phyloP scores from a whole-genome alignment of 2,888 invertebrate genomes.

The Xanthorhoe designata region DNA sequence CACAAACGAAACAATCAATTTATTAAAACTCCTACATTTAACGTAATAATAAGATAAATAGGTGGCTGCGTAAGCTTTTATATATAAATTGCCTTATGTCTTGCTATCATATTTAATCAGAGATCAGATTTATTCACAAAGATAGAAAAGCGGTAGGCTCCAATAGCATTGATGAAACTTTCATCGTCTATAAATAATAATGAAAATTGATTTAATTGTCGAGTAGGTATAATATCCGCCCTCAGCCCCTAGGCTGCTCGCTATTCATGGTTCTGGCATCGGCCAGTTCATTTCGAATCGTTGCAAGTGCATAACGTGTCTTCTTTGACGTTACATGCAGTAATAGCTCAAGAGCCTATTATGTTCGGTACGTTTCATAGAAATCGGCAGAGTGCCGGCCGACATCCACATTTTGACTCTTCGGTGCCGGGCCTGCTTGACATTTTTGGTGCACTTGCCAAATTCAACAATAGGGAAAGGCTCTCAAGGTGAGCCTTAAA shows the following conservation, averaged over 20 bases:
- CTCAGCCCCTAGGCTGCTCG: neutral
- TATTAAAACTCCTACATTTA: no score
- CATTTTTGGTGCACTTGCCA: slow-evolving; percentile 12
- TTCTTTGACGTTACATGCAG: neutral
- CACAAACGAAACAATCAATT: no score
- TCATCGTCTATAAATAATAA: neutral
- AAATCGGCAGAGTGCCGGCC: slow-evolving; percentile 19
- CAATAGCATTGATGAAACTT: neutral
- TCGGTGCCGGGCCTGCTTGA: slow-evolving; percentile 10
- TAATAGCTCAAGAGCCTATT: neutral
- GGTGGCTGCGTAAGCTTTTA: no score
- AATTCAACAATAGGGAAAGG: slow-evolving; percentile 12
- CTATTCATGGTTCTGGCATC: neutral
- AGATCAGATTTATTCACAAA: no score
- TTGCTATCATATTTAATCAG: no score
- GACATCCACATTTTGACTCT: slow-evolving; percentile 16
- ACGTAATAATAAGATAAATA: no score
- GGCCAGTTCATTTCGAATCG: slow-evolving; percentile 13
- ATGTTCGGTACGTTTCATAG: slow-evolving; percentile 4
- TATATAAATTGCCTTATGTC: no score
- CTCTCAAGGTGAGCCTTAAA: neutral
- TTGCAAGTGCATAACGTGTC: slow-evolving; percentile 25
- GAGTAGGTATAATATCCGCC: slow-evolving; percentile 10
- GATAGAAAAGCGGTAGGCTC: neutral
- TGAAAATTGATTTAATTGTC: neutral